These are phyloP conservation scores for Pristis pectinata DNA, from an alignment of 2,797 vertebrate genomes.

Conservation along the genomic window DNA sequence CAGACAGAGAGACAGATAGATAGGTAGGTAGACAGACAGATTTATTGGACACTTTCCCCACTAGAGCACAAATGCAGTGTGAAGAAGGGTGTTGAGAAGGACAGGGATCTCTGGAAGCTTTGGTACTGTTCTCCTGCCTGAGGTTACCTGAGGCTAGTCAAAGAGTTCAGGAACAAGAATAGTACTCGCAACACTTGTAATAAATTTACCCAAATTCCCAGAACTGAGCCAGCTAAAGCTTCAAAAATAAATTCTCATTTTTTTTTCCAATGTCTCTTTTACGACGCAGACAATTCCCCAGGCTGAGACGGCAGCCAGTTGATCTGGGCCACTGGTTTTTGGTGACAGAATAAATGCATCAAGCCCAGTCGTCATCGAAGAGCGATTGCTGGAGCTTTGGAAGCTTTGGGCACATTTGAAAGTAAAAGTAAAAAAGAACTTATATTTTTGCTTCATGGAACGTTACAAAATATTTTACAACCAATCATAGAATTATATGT, in stretches of 20 bases:
- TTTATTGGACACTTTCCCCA: not conserved
- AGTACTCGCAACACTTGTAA: not conserved
- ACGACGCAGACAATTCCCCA: not conserved
- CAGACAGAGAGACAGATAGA: too few relatives aligned
- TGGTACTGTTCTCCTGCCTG: not conserved
- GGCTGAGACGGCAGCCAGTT: not conserved
- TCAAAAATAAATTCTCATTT: not conserved
- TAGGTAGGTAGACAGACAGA: too few relatives aligned
- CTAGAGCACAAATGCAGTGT: not conserved
- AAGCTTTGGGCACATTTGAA: not conserved
- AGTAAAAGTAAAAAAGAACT: not conserved
- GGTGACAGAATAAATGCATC: slow-evolving; percentile 20
- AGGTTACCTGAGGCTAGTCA: not conserved
- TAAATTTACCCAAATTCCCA: slow-evolving; percentile 19
- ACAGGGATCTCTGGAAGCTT: not conserved
- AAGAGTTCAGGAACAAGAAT: not conserved
- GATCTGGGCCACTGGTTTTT: not conserved
- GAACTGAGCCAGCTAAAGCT: not conserved
- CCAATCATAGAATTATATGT: not conserved
- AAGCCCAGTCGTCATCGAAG: not conserved
- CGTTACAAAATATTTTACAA: not conserved
- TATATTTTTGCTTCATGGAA: not conserved
- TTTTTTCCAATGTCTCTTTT: not conserved
- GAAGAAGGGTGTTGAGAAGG: not conserved
- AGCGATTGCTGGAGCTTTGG: not conserved